Evolutionary conservation across 1,140 invertebrate species (phyloP).

Genomic region (Calliopsis andreniformis): DNA sequence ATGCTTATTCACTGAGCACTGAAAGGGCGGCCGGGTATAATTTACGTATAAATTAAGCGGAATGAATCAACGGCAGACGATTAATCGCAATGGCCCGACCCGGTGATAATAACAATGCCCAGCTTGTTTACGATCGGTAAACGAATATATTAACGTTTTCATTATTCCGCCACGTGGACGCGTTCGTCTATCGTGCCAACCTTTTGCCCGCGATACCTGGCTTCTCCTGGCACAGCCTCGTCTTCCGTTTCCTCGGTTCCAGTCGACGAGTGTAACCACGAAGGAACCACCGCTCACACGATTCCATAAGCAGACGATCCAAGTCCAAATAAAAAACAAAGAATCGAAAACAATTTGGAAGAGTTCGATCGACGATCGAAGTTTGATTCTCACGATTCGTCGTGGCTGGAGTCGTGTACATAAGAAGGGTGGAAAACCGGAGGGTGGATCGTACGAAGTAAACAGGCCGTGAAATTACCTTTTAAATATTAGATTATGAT

Average conservation of each 20-base stretch:
- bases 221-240: slow-evolving; percentile 51
- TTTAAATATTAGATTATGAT: slow-evolving; percentile 83
- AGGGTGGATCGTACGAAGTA: slow-evolving; percentile 72
- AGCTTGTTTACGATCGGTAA: slow-evolving; percentile 70
- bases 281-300: too few relatives aligned
- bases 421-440: slow-evolving; percentile 29
- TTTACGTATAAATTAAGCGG: slow-evolving; percentile 73
- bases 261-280: neutral
- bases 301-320: neutral
- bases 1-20: slow-evolving; percentile 79
- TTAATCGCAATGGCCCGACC: slow-evolving; percentile 73
- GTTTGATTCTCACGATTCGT: slow-evolving; percentile 49
- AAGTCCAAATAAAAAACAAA: too few relatives aligned
- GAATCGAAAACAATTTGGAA: neutral
- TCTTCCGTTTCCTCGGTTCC: neutral
- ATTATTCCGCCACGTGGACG: slow-evolving; percentile 76
- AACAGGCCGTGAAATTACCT: slow-evolving; percentile 82
- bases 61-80: slow-evolving; percentile 73
- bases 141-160: slow-evolving; percentile 75
- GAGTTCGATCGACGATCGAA: slow-evolving; percentile 30
- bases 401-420: slow-evolving; percentile 11
- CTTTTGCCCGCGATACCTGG: slow-evolving; percentile 37
- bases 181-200: slow-evolving; percentile 49
- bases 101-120: slow-evolving; percentile 69
- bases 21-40: slow-evolving; percentile 76